Evolutionary conservation across 2,113 vertebrate species (phyloP).

Genomic region (Odontesthes bonariensis): DNA sequence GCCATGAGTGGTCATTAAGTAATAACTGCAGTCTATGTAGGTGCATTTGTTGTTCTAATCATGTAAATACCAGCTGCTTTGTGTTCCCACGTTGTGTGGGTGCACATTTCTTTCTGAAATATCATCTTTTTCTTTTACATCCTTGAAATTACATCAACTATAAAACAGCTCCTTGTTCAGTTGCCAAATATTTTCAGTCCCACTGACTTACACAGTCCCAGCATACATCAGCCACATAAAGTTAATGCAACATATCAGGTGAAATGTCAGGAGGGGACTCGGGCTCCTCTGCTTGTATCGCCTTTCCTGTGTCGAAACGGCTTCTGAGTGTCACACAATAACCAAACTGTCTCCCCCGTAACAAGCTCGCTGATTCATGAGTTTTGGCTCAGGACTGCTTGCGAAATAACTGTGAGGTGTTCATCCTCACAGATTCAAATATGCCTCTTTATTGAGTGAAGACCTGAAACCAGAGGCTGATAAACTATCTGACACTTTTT

Average conservation of each 20-base stretch:
- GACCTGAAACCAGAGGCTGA: not conserved
- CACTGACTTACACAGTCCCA: slow-evolving; percentile 12
- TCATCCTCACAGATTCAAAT: not conserved
- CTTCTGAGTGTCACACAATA: not conserved
- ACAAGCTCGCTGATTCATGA: slow-evolving; percentile 56
- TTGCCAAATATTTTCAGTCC: slow-evolving; percentile 15
- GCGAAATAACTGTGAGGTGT: not conserved
- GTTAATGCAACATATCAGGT: slow-evolving; percentile 63
- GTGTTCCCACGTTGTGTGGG: not conserved
- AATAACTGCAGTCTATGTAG: not conserved
- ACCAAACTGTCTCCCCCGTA: slow-evolving; percentile 62
- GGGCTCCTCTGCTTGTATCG: not conserved
- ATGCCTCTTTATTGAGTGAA: not conserved
- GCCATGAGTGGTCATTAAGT: not conserved
- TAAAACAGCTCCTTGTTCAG: not conserved
- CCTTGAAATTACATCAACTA: not conserved
- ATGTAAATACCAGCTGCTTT: not conserved
- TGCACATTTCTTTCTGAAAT: not conserved
- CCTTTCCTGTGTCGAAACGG: fast-evolving
- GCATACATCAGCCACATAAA: slow-evolving; percentile 6
- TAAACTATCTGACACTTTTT: not conserved
- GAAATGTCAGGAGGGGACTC: slow-evolving; percentile 65
- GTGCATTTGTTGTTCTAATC: not conserved
- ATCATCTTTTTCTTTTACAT: not conserved
- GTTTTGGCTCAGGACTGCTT: slow-evolving; percentile 5